Percentiles rank a stretch among this genome's conserved stretches.
phyloP scores from a whole-genome alignment of 1,140 invertebrate species.

The Bombus pyrosoma region DNA sequence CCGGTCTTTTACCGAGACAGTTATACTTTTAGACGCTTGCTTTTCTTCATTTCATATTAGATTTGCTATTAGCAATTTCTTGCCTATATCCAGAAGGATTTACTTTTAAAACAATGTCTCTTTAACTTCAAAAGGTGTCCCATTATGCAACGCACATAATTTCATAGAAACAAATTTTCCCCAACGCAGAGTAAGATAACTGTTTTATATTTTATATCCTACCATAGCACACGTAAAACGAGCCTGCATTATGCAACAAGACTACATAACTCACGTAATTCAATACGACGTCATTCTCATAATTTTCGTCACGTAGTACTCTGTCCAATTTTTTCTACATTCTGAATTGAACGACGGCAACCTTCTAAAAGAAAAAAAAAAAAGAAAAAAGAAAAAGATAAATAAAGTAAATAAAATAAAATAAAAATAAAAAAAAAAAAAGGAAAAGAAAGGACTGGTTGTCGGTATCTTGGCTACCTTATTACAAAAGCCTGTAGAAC shows the following conservation, averaged over 20 bases:
- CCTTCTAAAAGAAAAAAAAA: not conserved
- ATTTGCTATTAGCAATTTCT: not conserved
- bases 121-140: not conserved
- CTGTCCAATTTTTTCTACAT: constrained; percentile 2
- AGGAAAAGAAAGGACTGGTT: not conserved
- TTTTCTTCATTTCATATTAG: not conserved
- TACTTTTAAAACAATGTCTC: not conserved
- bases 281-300: not conserved
- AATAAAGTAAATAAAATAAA: not conserved
- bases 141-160: not conserved
- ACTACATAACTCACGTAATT: not conserved
- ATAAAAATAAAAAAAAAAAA: not conserved
- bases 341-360: not conserved
- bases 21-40: not conserved
- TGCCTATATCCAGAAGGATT: not conserved
- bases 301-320: not conserved
- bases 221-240: not conserved
- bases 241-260: not conserved
- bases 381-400: not conserved
- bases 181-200: not conserved
- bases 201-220: not conserved
- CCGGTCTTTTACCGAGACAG: not conserved
- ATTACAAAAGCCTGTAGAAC: too few species aligned
- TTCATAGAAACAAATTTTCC: not conserved
- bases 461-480: not conserved